phyloP scores from a whole-genome alignment of 2,797 vertebrate species.

The Poecile montanus region DNA sequence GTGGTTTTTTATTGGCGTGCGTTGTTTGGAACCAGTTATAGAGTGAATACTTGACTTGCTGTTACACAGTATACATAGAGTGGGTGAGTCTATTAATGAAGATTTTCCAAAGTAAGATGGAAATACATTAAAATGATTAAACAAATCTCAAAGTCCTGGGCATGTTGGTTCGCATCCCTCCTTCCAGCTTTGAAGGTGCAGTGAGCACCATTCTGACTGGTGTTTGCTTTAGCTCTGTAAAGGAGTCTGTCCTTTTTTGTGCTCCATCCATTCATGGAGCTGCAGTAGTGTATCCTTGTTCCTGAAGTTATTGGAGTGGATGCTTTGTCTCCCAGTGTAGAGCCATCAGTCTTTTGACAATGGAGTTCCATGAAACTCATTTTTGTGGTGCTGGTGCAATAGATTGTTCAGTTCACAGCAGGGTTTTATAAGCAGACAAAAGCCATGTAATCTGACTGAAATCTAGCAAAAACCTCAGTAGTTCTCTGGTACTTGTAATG shows the following conservation, averaged over 20 bases:
- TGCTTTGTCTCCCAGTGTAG: not conserved
- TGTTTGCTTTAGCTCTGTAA: not conserved
- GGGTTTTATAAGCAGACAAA: not conserved
- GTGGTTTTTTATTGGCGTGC: not conserved
- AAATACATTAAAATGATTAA: not conserved
- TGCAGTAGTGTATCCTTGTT: not conserved
- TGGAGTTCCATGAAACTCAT: not conserved
- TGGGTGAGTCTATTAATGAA: not conserved
- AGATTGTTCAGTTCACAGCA: not conserved
- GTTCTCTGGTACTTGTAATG: not conserved
- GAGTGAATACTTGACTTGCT: not conserved
- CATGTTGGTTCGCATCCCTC: rapidly evolving
- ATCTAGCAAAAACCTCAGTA: not conserved
- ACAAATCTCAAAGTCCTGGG: not conserved
- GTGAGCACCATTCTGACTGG: not conserved
- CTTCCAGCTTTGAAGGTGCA: not conserved
- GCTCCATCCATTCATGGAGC: rapidly evolving
- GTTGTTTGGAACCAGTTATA: not conserved
- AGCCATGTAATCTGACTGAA: not conserved
- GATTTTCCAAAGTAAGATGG: not conserved
- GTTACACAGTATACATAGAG: not conserved
- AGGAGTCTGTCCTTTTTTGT: not conserved
- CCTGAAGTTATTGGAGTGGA: not conserved
- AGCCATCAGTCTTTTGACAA: not conserved
- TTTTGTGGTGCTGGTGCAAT: not conserved